phyloP scores from a whole-genome alignment of 1,140 invertebrate genomes.

The Wasmannia auropunctata region DNA sequence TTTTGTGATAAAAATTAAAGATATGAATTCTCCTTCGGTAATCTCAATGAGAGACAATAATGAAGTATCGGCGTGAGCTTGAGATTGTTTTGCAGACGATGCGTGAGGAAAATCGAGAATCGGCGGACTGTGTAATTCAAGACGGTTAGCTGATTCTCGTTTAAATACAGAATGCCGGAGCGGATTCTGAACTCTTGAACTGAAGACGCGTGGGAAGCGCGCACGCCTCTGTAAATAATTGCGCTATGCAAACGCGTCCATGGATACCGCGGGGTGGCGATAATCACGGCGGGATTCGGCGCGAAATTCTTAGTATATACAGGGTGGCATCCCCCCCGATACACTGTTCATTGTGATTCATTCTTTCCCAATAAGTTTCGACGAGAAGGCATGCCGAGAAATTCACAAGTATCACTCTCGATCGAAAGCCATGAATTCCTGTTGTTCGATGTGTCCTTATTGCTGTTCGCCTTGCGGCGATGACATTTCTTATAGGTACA shows the following conservation, averaged over 20 bases:
- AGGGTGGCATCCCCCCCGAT: neutral
- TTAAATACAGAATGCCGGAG: neutral
- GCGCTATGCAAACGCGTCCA: neutral
- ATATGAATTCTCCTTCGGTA: neutral
- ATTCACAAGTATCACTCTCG: neutral
- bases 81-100: neutral
- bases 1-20: neutral
- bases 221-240: neutral
- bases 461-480: conserved; percentile 64
- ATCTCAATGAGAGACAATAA: neutral
- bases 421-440: conserved; percentile 22
- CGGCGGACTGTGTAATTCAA: neutral
- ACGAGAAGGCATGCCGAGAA: too few species aligned
- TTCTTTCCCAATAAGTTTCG: neutral
- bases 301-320: conserved; percentile 44
- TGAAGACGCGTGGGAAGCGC: neutral
- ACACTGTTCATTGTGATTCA: neutral
- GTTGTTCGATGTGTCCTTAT: conserved; percentile 59
- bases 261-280: conserved; percentile 8
- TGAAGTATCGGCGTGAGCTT: neutral
- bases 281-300: conserved; percentile 9
- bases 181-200: neutral
- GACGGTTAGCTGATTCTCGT: neutral
- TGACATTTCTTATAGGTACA: conserved; percentile 71
- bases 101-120: neutral